Evolutionary conservation across 92 coral and sea anemone species (phyloP).

Genomic region (Hydrozoanthus gracilis): DNA sequence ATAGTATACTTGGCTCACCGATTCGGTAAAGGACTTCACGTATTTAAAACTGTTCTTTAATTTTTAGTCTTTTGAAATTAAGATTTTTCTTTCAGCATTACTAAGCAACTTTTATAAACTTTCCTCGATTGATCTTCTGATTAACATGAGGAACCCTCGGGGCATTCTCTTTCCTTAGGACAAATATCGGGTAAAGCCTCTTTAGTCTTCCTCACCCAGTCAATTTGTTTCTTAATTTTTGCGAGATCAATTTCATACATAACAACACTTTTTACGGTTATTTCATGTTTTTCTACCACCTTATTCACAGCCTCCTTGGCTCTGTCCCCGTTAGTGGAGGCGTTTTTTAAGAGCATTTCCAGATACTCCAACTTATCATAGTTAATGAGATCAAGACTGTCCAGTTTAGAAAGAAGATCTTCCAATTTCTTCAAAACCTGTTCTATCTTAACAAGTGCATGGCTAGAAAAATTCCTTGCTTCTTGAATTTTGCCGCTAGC

Average conservation of each 20-base stretch:
- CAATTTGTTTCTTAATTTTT: slow-evolving; percentile 44
- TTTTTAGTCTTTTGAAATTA: not conserved
- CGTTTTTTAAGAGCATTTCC: slow-evolving; percentile 13
- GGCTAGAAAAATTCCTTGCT: slow-evolving; percentile 19
- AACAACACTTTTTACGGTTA: slow-evolving; percentile 7
- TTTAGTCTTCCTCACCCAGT: not conserved
- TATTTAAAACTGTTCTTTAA: not conserved
- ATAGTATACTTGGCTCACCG: not conserved
- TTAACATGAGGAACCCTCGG: not conserved
- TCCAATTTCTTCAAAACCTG: slow-evolving; percentile 12
- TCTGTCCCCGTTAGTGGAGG: not conserved
- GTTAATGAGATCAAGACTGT: slow-evolving; percentile 25
- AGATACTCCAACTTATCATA: slow-evolving; percentile 24
- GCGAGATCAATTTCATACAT: slow-evolving; percentile 41
- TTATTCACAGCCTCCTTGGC: not conserved
- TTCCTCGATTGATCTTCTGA: not conserved
- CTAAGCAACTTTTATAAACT: not conserved
- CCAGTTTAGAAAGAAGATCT: slow-evolving; percentile 31
- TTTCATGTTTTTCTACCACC: slow-evolving; percentile 7
- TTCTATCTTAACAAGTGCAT: slow-evolving; percentile 21
- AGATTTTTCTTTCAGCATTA: not conserved
- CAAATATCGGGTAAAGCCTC: slow-evolving; percentile 31
- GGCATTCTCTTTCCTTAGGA: not conserved
- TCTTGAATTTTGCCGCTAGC: slow-evolving; percentile 37
- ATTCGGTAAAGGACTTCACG: not conserved